These are phyloP conservation scores for Rousettus madagascariensis DNA, from an alignment of 2,797 vertebrate species.

Conservation along the genomic window DNA sequence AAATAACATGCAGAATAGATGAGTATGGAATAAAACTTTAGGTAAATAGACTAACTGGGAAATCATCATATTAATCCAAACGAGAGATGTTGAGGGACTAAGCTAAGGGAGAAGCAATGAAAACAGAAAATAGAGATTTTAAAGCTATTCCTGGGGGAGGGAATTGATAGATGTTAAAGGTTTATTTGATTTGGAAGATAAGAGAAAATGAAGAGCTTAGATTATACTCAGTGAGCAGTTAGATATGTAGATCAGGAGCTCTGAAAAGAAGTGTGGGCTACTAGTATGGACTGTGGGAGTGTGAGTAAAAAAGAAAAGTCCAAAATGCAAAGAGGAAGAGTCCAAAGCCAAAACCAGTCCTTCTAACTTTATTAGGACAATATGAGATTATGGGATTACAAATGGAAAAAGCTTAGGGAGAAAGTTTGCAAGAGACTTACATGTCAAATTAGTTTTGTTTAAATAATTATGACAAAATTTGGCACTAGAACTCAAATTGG, in stretches of 20 bases:
- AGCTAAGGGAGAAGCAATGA: neutral
- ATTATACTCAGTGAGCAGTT: neutral
- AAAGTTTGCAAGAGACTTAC: neutral
- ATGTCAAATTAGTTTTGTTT: constrained; percentile 2
- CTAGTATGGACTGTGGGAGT: neutral
- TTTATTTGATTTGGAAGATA: neutral
- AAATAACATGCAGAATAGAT: neutral
- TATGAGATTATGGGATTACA: neutral
- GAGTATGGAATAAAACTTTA: neutral
- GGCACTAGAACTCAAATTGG: neutral
- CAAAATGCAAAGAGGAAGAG: neutral
- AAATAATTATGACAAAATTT: constrained; percentile 6
- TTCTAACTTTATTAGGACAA: neutral
- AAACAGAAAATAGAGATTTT: neutral
- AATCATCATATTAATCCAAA: neutral
- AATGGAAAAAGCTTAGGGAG: neutral
- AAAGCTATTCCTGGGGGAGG: neutral
- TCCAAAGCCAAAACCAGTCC: neutral
- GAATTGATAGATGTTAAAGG: neutral
- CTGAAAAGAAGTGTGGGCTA: neutral
- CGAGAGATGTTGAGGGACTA: neutral
- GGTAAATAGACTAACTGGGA: neutral
- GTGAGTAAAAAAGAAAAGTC: neutral
- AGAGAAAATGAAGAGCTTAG: neutral
- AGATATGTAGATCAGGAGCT: neutral